phyloP scores from a whole-genome alignment of 2,113 vertebrate genomes.

The Dolichallabes microphthalmus region DNA sequence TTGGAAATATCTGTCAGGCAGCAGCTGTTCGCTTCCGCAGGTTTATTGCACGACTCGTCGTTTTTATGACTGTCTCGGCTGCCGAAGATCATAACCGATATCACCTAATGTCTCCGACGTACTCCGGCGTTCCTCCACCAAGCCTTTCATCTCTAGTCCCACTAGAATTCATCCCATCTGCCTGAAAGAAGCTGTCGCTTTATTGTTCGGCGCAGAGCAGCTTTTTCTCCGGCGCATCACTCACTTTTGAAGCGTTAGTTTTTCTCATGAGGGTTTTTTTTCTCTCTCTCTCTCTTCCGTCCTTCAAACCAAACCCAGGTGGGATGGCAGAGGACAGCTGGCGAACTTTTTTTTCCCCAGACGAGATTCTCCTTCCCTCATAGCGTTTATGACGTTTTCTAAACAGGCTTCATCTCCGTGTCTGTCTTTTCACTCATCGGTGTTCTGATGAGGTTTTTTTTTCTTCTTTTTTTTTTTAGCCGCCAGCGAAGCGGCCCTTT shows the following conservation, averaged over 20 bases:
- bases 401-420: conserved; percentile 27
- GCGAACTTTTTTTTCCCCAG: conserved; percentile 18
- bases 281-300: neutral
- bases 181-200: conserved; percentile 28
- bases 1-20: neutral
- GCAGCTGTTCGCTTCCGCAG: conserved; percentile 25
- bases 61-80: conserved; percentile 25
- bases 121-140: conserved; percentile 41
- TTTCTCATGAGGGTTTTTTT: conserved; percentile 1
- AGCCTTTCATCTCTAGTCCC: conserved; percentile 49
- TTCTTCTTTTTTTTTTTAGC: conserved; percentile 41
- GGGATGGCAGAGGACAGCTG: conserved; percentile 21
- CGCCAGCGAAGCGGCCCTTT: conserved; percentile 35
- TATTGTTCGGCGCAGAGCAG: conserved; percentile 33
- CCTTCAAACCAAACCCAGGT: conserved; percentile 41
- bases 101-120: conserved; percentile 28
- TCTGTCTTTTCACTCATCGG: conserved; percentile 40
- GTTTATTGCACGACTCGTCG: conserved; percentile 20
- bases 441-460: conserved; percentile 31
- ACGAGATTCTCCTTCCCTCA: conserved; percentile 36
- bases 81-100: conserved; percentile 37
- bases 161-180: conserved; percentile 50
- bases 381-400: conserved; percentile 30
- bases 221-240: conserved; percentile 18
- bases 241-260: neutral